Evolutionary conservation across 2,888 invertebrate genomes (phyloP).

Genomic region (Arctia plantaginis): DNA sequence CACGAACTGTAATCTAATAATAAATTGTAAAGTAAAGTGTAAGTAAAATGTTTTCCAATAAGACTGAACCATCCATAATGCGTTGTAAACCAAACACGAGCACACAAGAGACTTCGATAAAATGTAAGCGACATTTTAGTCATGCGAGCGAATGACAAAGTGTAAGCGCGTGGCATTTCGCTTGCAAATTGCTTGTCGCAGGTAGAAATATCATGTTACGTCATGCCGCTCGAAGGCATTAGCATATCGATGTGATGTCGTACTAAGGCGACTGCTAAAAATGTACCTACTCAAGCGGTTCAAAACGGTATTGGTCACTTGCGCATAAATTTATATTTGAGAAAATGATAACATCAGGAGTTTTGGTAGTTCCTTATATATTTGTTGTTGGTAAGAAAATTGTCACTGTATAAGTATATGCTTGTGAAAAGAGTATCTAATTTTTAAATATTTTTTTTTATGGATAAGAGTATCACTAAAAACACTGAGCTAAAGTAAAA

Average conservation of each 20-base stretch:
- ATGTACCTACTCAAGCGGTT: conserved; percentile 56
- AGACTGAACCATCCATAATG: conserved; percentile 11
- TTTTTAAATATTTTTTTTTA: not conserved
- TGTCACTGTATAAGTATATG: not conserved
- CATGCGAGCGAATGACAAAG: conserved; percentile 25
- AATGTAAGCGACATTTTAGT: conserved; percentile 14
- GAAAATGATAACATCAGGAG: not conserved
- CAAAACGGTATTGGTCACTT: conserved; percentile 41
- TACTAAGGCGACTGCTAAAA: conserved; percentile 54
- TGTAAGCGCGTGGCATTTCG: conserved; percentile 59
- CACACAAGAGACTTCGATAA: conserved; percentile 40
- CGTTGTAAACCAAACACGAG: conserved; percentile 27
- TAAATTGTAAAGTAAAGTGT: no score
- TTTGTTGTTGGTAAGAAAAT: not conserved
- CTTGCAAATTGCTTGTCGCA: conserved; percentile 73
- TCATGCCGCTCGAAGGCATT: conserved; percentile 59
- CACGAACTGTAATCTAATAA: conserved; percentile 5
- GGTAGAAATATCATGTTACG: conserved; percentile 69
- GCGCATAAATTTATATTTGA: conserved; percentile 31
- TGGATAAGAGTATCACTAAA: not conserved
- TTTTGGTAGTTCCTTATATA: not conserved
- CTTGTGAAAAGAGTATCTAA: not conserved
- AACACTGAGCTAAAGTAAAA: not conserved
- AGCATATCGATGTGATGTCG: conserved; percentile 68
- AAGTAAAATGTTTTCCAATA: conserved; percentile 9